phyloP scores from a whole-genome alignment of 2,113 vertebrate genomes.

The Suricata suricatta region DNA sequence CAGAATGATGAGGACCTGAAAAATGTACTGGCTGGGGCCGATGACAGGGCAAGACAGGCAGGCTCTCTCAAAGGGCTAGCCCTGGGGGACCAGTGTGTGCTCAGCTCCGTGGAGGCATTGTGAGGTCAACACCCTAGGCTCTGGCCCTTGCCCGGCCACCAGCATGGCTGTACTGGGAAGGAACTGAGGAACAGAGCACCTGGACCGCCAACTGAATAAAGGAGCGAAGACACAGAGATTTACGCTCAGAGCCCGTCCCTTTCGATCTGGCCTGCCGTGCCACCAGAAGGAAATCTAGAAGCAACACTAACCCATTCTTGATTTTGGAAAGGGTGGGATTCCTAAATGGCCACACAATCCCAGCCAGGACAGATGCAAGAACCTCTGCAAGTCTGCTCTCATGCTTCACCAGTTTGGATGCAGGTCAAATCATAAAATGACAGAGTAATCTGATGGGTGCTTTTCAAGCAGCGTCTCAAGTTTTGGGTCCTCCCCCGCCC shows the following conservation, averaged over 20 bases:
- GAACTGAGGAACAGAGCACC: fast-evolving
- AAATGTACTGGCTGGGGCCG: fast-evolving
- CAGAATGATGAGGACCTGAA: not conserved
- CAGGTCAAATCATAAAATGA: conserved; percentile 45
- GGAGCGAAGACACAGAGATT: not conserved
- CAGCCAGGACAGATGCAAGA: not conserved
- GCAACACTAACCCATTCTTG: fast-evolving
- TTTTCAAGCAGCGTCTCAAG: conserved; percentile 65
- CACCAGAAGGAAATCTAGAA: not conserved
- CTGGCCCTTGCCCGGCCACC: not conserved
- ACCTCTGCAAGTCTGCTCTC: fast-evolving
- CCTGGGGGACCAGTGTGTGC: too few relatives aligned
- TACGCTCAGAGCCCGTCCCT: fast-evolving
- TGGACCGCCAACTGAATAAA: fast-evolving
- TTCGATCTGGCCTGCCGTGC: not conserved
- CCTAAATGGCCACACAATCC: fast-evolving
- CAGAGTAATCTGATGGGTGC: conserved; percentile 31
- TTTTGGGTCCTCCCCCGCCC: not conserved
- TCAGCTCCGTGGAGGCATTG: not conserved
- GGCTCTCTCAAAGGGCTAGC: not conserved
- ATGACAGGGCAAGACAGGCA: not conserved
- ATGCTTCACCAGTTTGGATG: not conserved
- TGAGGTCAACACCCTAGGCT: fast-evolving
- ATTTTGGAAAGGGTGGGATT: fast-evolving
- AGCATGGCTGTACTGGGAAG: not conserved